phyloP scores from a whole-genome alignment of 2,888 invertebrate genomes.

The Phaonia tiefii region DNA sequence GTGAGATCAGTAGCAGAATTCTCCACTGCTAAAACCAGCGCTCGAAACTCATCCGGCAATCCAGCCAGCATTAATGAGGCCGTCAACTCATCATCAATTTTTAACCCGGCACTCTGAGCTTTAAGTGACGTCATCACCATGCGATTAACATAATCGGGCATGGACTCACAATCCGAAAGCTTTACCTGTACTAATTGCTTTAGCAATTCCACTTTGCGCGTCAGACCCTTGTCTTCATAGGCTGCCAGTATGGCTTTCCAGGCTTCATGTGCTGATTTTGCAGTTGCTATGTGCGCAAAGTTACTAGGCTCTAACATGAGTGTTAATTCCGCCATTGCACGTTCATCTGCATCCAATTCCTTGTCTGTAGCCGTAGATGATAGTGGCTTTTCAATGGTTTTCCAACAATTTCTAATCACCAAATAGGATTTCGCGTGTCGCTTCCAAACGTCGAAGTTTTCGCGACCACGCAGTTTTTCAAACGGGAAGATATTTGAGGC shows the following conservation, averaged over 20 bases:
- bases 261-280: conserved; percentile 13
- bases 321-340: conserved; percentile 66
- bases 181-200: conserved; percentile 63
- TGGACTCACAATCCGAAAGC: too few relatives aligned
- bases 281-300: conserved; percentile 64
- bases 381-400: not conserved
- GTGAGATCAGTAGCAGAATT: too few relatives aligned
- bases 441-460: too few relatives aligned
- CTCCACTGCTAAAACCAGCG: conserved; percentile 56
- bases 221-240: too few relatives aligned
- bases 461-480: too few relatives aligned
- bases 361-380: not conserved
- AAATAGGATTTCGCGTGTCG: too few relatives aligned
- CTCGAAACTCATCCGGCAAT: conserved; percentile 56
- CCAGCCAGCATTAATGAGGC: conserved; percentile 66
- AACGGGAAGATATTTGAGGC: conserved; percentile 43
- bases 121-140: too few relatives aligned
- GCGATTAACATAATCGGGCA: too few relatives aligned
- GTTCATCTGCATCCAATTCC: conserved; percentile 52
- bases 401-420: conserved; percentile 9
- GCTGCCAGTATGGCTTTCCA: too few relatives aligned
- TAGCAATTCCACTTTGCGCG: too few relatives aligned
- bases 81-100: too few relatives aligned
- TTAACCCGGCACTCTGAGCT: too few relatives aligned
- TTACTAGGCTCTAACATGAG: conserved; percentile 63